phyloP scores from a whole-genome alignment of 1,140 invertebrate genomes.

The Hylaeus anthracinus region DNA sequence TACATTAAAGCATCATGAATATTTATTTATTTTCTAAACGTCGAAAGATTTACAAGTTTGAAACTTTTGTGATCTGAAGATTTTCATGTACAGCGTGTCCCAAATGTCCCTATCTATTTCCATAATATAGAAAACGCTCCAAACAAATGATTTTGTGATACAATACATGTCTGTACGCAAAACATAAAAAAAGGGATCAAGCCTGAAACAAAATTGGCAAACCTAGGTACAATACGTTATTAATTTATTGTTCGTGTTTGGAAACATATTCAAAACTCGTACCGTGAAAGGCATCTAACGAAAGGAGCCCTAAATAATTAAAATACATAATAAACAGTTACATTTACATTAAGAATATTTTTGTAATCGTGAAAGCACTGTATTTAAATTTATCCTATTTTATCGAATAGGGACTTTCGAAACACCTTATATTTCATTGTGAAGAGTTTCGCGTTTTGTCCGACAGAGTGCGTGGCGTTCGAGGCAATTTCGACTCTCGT shows the following conservation, averaged over 20 bases:
- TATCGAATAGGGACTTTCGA: background rate
- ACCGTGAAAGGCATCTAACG: background rate
- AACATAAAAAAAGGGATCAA: too few relatives aligned
- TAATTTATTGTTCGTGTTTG: background rate
- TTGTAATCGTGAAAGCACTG: too few relatives aligned
- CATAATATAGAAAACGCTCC: too few relatives aligned
- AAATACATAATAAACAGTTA: background rate
- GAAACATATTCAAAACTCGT: background rate
- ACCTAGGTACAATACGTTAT: background rate
- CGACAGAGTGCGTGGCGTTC: slow-evolving; percentile 18
- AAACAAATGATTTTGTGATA: background rate
- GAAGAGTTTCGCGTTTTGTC: background rate
- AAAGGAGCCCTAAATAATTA: background rate
- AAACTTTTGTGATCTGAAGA: background rate
- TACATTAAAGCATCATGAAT: background rate
- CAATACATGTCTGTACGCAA: background rate
- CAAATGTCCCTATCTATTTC: too few relatives aligned
- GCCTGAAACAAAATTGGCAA: background rate
- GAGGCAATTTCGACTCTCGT: slow-evolving; percentile 28
- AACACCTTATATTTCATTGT: background rate
- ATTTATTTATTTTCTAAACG: background rate
- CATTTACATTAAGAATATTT: background rate
- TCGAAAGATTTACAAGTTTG: background rate
- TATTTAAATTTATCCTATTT: too few relatives aligned
- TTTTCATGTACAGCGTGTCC: background rate